phyloP scores from a whole-genome alignment of 2,888 invertebrate species.

The Phortica magna region DNA sequence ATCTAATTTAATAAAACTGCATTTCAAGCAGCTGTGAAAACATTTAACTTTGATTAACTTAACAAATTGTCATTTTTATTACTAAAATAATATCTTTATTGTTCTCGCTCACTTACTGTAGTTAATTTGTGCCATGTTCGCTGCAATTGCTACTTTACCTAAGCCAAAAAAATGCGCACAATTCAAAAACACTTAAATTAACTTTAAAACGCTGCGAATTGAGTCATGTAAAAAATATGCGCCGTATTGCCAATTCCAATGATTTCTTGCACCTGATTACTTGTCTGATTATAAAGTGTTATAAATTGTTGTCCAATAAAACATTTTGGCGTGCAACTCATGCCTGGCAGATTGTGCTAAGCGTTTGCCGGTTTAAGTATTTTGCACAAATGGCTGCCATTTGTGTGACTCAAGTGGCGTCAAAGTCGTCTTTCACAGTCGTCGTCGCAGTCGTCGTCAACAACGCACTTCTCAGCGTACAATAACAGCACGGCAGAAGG shows the following conservation, averaged over 20 bases:
- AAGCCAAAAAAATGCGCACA: too few relatives aligned
- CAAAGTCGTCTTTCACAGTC: not conserved
- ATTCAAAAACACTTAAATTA: not conserved
- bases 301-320: constrained; percentile 73
- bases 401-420: constrained; percentile 25
- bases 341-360: constrained; percentile 53
- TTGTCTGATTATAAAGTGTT: constrained; percentile 69
- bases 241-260: not conserved
- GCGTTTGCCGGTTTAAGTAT: constrained; percentile 10
- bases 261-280: constrained; percentile 45
- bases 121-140: too few relatives aligned
- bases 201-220: not conserved
- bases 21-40: not conserved
- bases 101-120: too few relatives aligned
- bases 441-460: constrained; percentile 24
- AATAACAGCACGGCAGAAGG: not conserved
- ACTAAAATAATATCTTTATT: not conserved
- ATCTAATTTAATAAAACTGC: constrained; percentile 3
- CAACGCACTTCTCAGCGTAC: constrained; percentile 37
- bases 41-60: not conserved
- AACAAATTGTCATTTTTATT: not conserved
- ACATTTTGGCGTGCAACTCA: constrained; percentile 71
- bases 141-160: too few relatives aligned
- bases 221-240: not conserved
- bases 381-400: constrained; percentile 26